A percentile compares a stretch with the other conserved stretches of the same genome.
Conservation (phyloP, 1,140 invertebrate species). For the Pogonomyrmex californicus region DNA sequence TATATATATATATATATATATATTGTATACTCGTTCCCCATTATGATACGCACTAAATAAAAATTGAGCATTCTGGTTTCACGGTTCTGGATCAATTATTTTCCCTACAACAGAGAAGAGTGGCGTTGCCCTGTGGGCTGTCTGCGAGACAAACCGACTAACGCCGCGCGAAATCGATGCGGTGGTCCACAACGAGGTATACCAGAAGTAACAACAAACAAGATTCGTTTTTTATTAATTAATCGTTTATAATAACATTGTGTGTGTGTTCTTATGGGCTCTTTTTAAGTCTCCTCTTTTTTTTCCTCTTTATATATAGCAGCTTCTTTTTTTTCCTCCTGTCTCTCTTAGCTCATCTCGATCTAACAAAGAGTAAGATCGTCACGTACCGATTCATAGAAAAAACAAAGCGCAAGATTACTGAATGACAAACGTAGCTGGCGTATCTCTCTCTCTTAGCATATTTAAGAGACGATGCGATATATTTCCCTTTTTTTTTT, state of each 20-base stretch:
- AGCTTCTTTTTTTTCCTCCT: constrained; percentile 65
- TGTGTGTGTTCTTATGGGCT: constrained; percentile 75
- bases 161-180: constrained; percentile 9
- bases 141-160: background rate
- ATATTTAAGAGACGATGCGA: constrained; percentile 71
- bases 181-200: constrained; percentile 66
- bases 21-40: constrained; percentile 50
- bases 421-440: constrained; percentile 80
- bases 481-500: constrained; percentile 62
- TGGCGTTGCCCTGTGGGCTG: background rate
- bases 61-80: constrained; percentile 57
- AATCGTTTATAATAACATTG: constrained; percentile 84
- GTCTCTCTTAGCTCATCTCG: constrained; percentile 68
- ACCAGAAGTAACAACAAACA: constrained; percentile 84
- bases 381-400: constrained; percentile 79
- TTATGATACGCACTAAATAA: constrained; percentile 64
- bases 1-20: constrained; percentile 9
- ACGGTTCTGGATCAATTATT: background rate
- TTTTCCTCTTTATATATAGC: constrained; percentile 57
- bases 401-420: constrained; percentile 82
- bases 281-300: constrained; percentile 62
- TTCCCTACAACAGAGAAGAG: background rate
- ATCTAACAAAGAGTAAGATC: constrained; percentile 74
- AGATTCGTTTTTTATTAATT: constrained; percentile 84
- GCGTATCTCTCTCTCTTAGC: constrained; percentile 69